Evolutionary conservation across 53 echinoderm and acorn worm species (phyloP), one percentile per base, ranked within the genome.

Genomic region (Henricia sp.): DNA sequence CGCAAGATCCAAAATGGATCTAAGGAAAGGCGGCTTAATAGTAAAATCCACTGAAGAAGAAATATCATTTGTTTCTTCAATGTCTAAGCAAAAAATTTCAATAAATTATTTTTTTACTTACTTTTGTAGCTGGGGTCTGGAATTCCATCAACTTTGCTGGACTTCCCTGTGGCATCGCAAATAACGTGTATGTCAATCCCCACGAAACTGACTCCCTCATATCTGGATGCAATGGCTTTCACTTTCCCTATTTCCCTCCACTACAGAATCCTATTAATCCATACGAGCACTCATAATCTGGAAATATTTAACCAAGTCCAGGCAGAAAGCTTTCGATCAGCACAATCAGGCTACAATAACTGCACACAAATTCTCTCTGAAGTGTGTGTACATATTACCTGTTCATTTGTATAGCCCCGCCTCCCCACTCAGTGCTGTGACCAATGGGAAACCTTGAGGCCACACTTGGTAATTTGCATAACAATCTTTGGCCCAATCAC

Each of bases 161-260:
- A 37, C 58, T 56, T n/a, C n/a, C 56, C 28, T 38, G 42, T 25
- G 57, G 58, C 13, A 25, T 39, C 28, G 58, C 25, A 75, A 75
- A 75, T 13, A 75, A 75, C 24, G 56, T 58, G 0, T 75, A 58
- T 57, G 58, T 26, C 58, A 75, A 75, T 35, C 40, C 56, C 75
- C 54, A 73, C 5, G 73, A 52, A 37, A 14, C 28, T 1, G 75
- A 56, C 16, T 75, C 75, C 75, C 75, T 75, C 75, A 75, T 75
- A 11, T 75, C 57, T 0, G 54, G 29, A 36, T 35, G 3, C 0
- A 19, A 36, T 35, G 33, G n/a, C 19, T 52, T 11, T 30, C n/a
- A n/a, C n/a, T n/a, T n/a, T n/a, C n/a, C n/a, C n/a, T n/a, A n/a
- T n/a, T n/a, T n/a, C n/a, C n/a, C n/a, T n/a, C n/a, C n/a, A n/a